Evolutionary conservation across 2,113 vertebrate genomes (phyloP), one percentile per base, ranked within the genome.

Genomic region (Scophthalmus maximus): DNA sequence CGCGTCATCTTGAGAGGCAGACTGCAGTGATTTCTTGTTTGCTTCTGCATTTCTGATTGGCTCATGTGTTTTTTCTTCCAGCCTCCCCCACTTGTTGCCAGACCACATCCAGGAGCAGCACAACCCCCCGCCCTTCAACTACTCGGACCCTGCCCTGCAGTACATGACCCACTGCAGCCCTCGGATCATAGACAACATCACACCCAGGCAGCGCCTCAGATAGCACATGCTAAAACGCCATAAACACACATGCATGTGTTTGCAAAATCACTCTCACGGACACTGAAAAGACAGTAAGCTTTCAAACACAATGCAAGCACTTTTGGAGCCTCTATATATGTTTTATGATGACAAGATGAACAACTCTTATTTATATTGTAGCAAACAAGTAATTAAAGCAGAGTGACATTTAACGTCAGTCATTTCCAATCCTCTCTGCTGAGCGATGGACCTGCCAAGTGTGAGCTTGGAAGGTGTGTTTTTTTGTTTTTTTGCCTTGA

Each of bases 121-220:
- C 73, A 85, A 81, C 50, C 85, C 91, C 34, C 87, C 84, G 0
- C 83, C 91, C 23, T 92, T 93, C 72, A 91, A 93, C 90, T 91
- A 88, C 61, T 69, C 84, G 0, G 93, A 94, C 71, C 93, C 93
- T 0, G 80, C 93, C 15, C 86, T 93, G 53, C 91, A 91, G 8
- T 95, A 95, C 85, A 88, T 82, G 1, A 92, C 82, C 61, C 94
- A 95, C 89, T 77, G 80, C 78, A 92, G 92, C 72, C 93, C 94
- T 2, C 87, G 91, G 50, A 67, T 91, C 70, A 78, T 92, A 38
- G 90, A 93, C 78, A 67, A 81, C 81, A 55, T 90, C 72, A 57
- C 67, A 14, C 83, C 87, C 36, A 69, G 76, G 32, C 90, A 85
- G n/a, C 78, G 50, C 25, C 8, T 25, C 51, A 68, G 82, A 88